Evolutionary conservation across 2,113 vertebrate species (phyloP).

Genomic region (Lophochroa leadbeateri): DNA sequence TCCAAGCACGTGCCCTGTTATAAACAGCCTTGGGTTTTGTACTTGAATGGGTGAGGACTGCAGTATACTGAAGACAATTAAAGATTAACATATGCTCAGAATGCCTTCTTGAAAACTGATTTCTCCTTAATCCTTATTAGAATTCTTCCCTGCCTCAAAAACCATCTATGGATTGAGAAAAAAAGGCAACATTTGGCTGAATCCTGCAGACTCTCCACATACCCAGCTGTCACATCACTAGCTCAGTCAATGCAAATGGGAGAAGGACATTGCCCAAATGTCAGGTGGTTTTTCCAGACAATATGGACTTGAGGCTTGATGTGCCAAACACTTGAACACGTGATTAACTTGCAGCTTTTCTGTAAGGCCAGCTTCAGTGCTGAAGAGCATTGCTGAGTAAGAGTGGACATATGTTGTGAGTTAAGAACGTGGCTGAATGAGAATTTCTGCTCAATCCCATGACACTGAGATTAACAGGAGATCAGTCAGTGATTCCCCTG

Average conservation of each 20-base stretch:
- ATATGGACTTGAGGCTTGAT: background rate
- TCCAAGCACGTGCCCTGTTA: background rate
- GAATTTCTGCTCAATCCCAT: background rate
- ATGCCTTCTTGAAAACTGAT: background rate
- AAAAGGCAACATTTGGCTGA: background rate
- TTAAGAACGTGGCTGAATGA: background rate
- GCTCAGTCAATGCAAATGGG: rapidly evolving
- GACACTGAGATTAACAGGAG: background rate
- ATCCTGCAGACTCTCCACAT: background rate
- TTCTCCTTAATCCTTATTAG: background rate
- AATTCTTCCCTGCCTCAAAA: background rate
- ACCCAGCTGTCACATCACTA: background rate
- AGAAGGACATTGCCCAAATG: background rate
- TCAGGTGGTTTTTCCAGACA: background rate
- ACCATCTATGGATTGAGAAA: background rate
- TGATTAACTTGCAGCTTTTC: background rate
- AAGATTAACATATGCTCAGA: background rate
- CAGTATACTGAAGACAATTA: background rate
- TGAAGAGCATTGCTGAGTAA: background rate
- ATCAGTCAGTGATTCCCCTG: background rate
- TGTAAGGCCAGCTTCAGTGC: background rate
- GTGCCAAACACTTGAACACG: background rate
- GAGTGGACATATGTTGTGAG: background rate
- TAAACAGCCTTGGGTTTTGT: background rate
- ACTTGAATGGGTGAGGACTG: background rate